phyloP scores from a whole-genome alignment of 2,797 vertebrate genomes.

The Falco naumanni region DNA sequence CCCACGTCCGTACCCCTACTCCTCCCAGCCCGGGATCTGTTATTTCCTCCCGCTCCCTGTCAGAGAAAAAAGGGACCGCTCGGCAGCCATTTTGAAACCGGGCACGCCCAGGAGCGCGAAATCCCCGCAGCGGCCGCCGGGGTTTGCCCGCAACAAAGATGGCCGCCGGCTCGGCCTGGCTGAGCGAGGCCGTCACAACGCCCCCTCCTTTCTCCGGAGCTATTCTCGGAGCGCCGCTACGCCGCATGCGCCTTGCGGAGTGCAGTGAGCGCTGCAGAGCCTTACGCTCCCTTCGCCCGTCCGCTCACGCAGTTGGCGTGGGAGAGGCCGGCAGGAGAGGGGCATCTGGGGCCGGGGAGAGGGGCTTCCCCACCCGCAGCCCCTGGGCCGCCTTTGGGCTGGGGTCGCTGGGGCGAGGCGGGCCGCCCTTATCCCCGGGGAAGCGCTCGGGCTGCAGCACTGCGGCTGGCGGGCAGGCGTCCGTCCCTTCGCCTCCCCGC shows the following conservation, averaged over 20 bases:
- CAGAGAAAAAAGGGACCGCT: not conserved
- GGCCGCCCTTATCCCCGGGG: fast-evolving
- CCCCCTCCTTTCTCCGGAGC: no score
- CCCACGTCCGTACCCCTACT: not conserved
- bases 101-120: not conserved
- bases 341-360: fast-evolving
- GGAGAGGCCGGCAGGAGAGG: not conserved
- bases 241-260: no score
- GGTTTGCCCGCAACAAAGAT: conserved; percentile 70
- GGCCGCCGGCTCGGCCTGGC: not conserved
- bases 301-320: not conserved
- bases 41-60: not conserved
- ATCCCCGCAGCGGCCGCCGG: not conserved
- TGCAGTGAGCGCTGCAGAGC: fast-evolving
- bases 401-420: no score
- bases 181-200: not conserved
- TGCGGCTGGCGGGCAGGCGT: not conserved
- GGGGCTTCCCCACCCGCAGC: fast-evolving
- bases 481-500: no score
- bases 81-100: conserved; percentile 37
- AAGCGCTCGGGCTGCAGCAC: not conserved
- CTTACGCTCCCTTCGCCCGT: no score
- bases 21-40: not conserved
- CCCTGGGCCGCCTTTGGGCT: no score
- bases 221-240: not conserved